phyloP scores from a whole-genome alignment of 2,797 vertebrate species.

The Enteromius radiatus region DNA sequence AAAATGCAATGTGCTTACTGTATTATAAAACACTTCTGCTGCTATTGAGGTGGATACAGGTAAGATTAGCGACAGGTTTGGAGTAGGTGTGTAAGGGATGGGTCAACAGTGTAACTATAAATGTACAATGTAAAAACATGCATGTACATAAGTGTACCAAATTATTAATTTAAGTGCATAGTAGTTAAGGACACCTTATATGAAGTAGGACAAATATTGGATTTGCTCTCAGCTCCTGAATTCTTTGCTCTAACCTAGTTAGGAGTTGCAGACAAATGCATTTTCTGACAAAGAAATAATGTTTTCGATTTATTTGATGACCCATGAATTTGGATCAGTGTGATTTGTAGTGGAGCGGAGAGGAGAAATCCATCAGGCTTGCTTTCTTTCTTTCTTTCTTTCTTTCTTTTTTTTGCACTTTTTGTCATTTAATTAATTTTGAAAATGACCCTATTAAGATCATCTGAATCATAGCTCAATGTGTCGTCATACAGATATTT shows the following conservation, averaged over 20 bases:
- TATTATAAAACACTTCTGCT: no score
- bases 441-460: neutral
- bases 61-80: no score
- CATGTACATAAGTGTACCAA: no score
- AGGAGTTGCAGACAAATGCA: neutral
- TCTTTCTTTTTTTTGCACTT: neutral
- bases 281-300: neutral
- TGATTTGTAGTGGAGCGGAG: neutral
- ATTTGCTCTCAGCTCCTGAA: neutral
- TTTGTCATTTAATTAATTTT: neutral
- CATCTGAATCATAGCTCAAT: neutral
- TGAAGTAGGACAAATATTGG: no score
- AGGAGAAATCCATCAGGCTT: neutral
- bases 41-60: no score
- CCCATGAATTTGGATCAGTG: neutral
- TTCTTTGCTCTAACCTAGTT: neutral
- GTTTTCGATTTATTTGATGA: neutral
- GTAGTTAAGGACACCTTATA: no score
- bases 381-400: no score
- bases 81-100: no score
- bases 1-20: no score
- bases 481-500: neutral
- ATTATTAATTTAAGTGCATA: no score
- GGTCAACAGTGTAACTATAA: no score
- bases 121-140: no score